These are phyloP conservation scores for Lapara coniferarum DNA, from an alignment of 2,888 invertebrate genomes.

Conservation along the genomic window DNA sequence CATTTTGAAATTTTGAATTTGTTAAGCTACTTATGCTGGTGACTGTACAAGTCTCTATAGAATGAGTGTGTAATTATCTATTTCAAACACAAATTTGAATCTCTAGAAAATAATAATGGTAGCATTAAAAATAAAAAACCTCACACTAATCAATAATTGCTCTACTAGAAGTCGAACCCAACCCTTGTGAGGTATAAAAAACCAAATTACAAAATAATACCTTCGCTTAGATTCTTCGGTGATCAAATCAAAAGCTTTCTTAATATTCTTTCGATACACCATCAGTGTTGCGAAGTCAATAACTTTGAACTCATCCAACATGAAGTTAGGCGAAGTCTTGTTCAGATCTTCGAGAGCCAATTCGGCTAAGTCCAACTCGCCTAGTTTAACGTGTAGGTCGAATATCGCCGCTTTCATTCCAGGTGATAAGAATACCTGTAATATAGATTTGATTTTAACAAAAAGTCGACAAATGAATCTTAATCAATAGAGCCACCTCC, in stretches of 20 bases:
- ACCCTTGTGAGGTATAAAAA: no score
- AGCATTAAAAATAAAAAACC: no score
- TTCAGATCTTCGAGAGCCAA: constrained; percentile 78
- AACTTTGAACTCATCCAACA: constrained; percentile 86
- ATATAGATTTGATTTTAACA: constrained; percentile 8
- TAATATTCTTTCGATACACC: constrained; percentile 72
- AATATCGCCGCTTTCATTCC: constrained; percentile 87
- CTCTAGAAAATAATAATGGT: no score
- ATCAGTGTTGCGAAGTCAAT: constrained; percentile 85
- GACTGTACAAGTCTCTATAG: no score
- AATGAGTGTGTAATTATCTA: no score
- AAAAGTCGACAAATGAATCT: neutral
- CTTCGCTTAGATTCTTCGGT: constrained; percentile 74
- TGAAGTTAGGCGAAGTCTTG: constrained; percentile 79
- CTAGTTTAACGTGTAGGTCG: constrained; percentile 83
- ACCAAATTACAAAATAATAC: constrained; percentile 41
- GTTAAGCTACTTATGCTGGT: no score
- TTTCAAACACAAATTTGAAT: no score
- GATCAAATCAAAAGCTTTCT: constrained; percentile 76
- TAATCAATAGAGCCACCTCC: no score
- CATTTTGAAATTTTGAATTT: no score
- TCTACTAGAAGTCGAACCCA: no score
- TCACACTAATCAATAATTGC: no score
- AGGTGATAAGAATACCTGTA: constrained; percentile 81
- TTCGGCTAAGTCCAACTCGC: constrained; percentile 82